Conservation (phyloP, 1,140 invertebrate genomes). For the Drosophila ficusphila region DNA sequence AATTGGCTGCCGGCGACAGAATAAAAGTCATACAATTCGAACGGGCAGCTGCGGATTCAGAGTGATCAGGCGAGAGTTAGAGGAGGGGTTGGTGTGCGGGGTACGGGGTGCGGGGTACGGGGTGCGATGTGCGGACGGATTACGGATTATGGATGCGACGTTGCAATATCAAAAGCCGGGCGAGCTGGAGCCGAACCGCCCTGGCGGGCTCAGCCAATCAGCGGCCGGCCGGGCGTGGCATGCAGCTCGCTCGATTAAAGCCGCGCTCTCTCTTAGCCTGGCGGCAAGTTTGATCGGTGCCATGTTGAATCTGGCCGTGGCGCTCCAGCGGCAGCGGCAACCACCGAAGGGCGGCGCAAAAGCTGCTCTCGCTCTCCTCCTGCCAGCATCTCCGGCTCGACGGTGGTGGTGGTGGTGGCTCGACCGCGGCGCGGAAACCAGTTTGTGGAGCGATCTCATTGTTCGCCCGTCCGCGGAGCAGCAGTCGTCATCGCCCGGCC, state of each 20-base stretch:
- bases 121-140: conserved; percentile 38
- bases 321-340: conserved; percentile 42
- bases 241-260: conserved; percentile 65
- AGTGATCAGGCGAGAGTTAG: conserved; percentile 37
- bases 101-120: too few species aligned
- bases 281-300: conserved; percentile 68
- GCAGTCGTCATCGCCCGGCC: conserved; percentile 54
- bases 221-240: conserved; percentile 52
- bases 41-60: conserved; percentile 52
- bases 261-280: conserved; percentile 43
- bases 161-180: conserved; percentile 58
- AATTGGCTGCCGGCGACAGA: conserved; percentile 77
- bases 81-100: conserved; percentile 24
- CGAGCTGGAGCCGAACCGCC: conserved; percentile 49
- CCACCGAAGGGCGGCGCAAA: conserved; percentile 71
- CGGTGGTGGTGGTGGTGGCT: conserved; percentile 39
- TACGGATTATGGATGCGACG: conserved; percentile 32
- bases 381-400: conserved; percentile 24
- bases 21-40: conserved; percentile 71
- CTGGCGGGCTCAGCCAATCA: conserved; percentile 57
- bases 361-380: conserved; percentile 58
- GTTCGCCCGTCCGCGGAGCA: conserved; percentile 43
- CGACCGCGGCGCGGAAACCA: conserved; percentile 55
- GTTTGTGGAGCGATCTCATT: conserved; percentile 75
- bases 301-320: conserved; percentile 61